Evolutionary conservation across 2,797 vertebrate genomes (phyloP), one percentile per base, ranked within the genome.

Genomic region (Galaxias olidus): DNA sequence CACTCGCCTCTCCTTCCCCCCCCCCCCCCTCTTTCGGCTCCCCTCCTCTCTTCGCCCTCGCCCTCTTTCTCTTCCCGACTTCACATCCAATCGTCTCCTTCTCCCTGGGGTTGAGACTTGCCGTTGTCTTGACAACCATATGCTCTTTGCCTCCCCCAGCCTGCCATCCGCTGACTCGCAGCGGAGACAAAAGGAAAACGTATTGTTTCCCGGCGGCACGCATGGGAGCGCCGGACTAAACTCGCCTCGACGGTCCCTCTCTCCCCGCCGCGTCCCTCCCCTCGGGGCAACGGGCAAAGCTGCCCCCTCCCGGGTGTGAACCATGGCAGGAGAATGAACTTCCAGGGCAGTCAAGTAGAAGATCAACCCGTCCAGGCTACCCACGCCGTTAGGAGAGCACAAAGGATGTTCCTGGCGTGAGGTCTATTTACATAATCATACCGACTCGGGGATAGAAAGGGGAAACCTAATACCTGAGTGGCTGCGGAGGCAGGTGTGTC

Each of bases 121-220:
- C 67, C 74, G 83, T 88, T 85, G 83, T 86, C 86, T 74, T 86
- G 86, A 83, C 87, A 86, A 87, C 86, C 73, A 68, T 61, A 74
- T 75, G 64, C 49, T 53, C 30, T 13, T 53, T 19, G 65, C 72
- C 43, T 74, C 58, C 43, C 63, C 43, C 30, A 65, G 70, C 58
- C 45, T 48, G n/a, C 50, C 12, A 65, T 82, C 61, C 67, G 58
- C 71, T 69, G 65, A 80, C 68, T 76, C 65, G 70, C 59, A 43
- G 63, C 48, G 56, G 68, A 59, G 20, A 51, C 62, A 11, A 17
- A 5, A 68, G 48, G 17, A 44, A 70, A 2, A 69, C 59, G 57
- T 47, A 75, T 58, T 48, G 52, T 64, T 44, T 68, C 76, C 72
- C 58, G 30, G 67, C n/a, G 60, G 17, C 45, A 13, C 46, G 61